Evolutionary conservation across 2,888 invertebrate species (phyloP).

Genomic region (Thelaira solivaga): DNA sequence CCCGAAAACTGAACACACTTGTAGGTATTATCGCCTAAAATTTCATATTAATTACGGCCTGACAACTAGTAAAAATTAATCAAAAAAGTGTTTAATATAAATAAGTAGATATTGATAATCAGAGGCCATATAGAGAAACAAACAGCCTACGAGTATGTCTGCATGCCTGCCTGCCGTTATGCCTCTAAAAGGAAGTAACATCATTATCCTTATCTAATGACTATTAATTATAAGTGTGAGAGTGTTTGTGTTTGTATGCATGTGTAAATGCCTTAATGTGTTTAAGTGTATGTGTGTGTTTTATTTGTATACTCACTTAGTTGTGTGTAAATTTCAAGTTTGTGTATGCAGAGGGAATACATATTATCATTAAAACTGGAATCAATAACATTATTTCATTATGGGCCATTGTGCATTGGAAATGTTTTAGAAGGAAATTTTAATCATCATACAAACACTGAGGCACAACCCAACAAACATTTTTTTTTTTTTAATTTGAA

Average conservation of each 20-base stretch:
- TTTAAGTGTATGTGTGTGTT: neutral
- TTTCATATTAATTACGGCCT: conserved; percentile 6
- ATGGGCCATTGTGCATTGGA: conserved; percentile 38
- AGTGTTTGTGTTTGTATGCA: neutral
- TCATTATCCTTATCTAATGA: conserved; percentile 10
- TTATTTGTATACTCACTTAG: neutral
- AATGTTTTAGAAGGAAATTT: conserved; percentile 1
- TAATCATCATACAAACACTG: neutral
- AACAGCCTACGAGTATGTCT: too few species aligned
- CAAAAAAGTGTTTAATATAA: conserved; percentile 38
- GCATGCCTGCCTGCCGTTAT: too few species aligned
- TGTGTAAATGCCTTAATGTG: too few species aligned
- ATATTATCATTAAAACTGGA: conserved; percentile 31
- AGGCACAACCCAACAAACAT: too few species aligned
- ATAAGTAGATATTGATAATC: conserved; percentile 8
- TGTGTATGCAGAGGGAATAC: conserved; percentile 38
- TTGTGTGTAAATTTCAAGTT: neutral
- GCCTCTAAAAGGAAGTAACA: neutral
- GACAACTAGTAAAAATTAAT: conserved; percentile 19
- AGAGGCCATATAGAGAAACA: too few species aligned
- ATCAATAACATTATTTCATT: conserved; percentile 60
- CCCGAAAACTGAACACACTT: too few species aligned
- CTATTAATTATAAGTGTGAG: neutral
- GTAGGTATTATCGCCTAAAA: neutral
- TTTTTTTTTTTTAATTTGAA: too few species aligned